Evolutionary conservation across 2,797 vertebrate species (phyloP).

Genomic region (Lycodopsis pacificus): DNA sequence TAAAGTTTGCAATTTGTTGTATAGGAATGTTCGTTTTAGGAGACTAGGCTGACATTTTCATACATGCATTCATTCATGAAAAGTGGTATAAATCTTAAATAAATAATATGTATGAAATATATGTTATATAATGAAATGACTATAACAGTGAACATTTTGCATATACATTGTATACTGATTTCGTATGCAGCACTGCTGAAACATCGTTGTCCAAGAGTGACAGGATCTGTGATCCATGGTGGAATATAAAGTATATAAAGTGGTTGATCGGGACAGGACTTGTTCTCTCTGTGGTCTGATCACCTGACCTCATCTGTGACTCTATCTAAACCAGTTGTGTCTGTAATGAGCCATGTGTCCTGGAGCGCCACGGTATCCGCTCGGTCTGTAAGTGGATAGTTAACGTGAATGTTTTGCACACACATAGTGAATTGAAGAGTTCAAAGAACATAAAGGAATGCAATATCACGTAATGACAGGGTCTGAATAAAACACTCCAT

Average conservation of each 20-base stretch:
- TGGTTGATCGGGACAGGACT: slow-evolving; percentile 5
- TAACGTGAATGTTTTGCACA: slow-evolving; percentile 39
- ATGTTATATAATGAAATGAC: too few species aligned
- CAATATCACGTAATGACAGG: slow-evolving; percentile 36
- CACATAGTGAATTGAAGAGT: slow-evolving; percentile 8
- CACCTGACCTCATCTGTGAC: slow-evolving; percentile 34
- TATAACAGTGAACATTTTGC: too few species aligned
- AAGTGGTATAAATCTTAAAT: too few species aligned
- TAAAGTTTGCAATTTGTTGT: too few species aligned
- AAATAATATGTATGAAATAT: too few species aligned
- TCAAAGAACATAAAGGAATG: slow-evolving; percentile 25
- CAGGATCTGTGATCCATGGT: slow-evolving; percentile 1
- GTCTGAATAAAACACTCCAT: slow-evolving; percentile 15
- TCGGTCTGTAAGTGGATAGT: neutral
- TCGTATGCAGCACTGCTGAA: neutral
- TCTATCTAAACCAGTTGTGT: slow-evolving; percentile 17
- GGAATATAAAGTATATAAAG: slow-evolving; percentile 1
- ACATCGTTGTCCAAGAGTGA: neutral
- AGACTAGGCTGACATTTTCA: too few species aligned
- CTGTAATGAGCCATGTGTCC: slow-evolving; percentile 38
- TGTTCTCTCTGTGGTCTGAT: slow-evolving; percentile 13
- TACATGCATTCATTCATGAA: too few species aligned
- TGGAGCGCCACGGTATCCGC: slow-evolving; percentile 17
- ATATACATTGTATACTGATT: neutral
- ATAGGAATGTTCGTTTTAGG: too few species aligned